Conservation (phyloP, 1,140 invertebrate genomes). For the Zaprionus tsacasi region DNA sequence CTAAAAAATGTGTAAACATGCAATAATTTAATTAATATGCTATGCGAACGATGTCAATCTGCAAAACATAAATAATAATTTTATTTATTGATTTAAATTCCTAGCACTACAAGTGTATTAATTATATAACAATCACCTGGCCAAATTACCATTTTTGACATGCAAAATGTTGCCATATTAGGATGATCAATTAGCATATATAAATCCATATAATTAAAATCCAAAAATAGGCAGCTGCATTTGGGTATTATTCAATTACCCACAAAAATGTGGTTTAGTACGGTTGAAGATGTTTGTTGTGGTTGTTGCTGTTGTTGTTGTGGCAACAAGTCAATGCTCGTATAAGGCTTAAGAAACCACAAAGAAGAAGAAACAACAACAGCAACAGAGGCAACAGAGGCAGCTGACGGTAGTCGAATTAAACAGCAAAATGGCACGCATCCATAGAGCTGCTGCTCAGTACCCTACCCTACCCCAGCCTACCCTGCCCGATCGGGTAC, state of each 20-base stretch:
- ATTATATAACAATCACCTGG: not conserved
- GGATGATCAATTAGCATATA: not conserved
- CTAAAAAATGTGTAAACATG: not conserved
- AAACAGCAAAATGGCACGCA: conserved; percentile 77
- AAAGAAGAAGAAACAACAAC: conserved; percentile 28
- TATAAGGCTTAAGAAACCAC: conserved; percentile 63
- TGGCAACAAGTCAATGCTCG: conserved; percentile 61
- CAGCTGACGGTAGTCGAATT: conserved; percentile 77
- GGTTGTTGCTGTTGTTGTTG: conserved; percentile 36
- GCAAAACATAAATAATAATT: too few species aligned
- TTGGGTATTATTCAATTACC: conserved; percentile 73
- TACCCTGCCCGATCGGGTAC: not conserved
- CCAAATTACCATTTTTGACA: not conserved
- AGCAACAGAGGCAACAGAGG: conserved; percentile 19
- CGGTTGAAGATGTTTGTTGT: conserved; percentile 21
- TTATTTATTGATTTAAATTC: too few species aligned
- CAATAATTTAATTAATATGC: not conserved
- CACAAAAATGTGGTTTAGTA: conserved; percentile 43
- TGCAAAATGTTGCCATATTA: not conserved
- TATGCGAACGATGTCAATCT: not conserved
- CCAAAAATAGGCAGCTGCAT: conserved; percentile 12
- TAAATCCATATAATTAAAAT: conserved; percentile 9
- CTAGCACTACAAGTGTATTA: not conserved
- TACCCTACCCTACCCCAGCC: too few species aligned
- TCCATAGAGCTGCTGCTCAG: conserved; percentile 54